Percentiles rank a stretch among this genome's conserved stretches.
phyloP scores from a whole-genome alignment of 2,888 invertebrate genomes.

The Eristalis pertinax region DNA sequence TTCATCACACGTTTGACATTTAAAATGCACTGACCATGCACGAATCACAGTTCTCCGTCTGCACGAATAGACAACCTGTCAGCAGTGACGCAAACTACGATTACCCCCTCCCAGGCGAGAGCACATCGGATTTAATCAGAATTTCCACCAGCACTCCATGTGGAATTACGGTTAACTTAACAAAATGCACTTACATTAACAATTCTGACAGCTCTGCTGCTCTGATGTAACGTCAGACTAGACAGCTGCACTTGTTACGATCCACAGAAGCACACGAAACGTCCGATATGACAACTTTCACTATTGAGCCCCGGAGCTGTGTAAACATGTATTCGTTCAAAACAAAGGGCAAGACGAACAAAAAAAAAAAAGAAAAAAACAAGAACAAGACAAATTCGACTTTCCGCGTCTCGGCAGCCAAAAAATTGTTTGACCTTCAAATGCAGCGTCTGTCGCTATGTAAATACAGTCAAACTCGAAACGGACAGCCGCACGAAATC shows the following conservation, averaged over 20 bases:
- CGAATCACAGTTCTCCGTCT: no score
- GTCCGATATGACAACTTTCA: background rate
- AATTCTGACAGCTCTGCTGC: background rate
- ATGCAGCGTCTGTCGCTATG: conserved; percentile 7
- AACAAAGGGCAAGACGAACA: no score
- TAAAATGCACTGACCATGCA: no score
- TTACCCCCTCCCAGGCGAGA: background rate
- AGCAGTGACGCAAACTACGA: background rate
- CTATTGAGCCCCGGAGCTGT: background rate
- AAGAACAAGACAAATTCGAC: background rate
- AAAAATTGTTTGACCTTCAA: conserved; percentile 55
- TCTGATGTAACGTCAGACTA: background rate
- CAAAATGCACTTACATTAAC: background rate
- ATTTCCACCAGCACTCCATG: background rate
- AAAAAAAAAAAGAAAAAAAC: no score
- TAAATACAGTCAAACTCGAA: conserved; percentile 15
- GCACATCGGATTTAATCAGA: background rate
- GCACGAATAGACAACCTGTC: no score
- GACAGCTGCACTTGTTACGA: background rate
- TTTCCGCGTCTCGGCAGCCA: background rate
- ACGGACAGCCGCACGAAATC: conserved; percentile 25
- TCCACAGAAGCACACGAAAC: background rate
- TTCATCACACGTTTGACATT: no score
- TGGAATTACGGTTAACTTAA: background rate
- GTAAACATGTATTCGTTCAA: background rate